Conservation (phyloP, 2,113 vertebrate species). For the Tonatia bakeri region DNA sequence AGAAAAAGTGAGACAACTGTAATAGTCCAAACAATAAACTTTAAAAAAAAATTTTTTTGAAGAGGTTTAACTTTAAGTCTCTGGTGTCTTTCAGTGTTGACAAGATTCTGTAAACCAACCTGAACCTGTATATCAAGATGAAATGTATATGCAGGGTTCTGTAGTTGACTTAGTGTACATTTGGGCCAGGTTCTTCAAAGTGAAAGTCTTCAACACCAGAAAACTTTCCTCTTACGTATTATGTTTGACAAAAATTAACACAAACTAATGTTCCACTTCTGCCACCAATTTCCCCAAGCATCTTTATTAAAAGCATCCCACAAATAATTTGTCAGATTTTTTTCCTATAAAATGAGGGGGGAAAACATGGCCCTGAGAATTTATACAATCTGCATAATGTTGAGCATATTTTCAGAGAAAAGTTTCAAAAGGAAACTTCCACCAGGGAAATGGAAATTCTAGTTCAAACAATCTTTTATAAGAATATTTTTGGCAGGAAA, state of each 20-base stretch:
- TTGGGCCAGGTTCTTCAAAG: not conserved
- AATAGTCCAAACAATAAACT: no score
- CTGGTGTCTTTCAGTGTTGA: not conserved
- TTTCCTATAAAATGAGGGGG: not conserved
- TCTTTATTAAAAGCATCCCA: not conserved
- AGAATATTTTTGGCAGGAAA: not conserved
- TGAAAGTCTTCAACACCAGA: not conserved
- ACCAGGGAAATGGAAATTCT: not conserved
- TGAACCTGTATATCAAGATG: not conserved
- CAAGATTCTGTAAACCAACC: not conserved
- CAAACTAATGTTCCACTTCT: not conserved
- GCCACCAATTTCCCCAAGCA: not conserved
- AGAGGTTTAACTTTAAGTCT: not conserved
- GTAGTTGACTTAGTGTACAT: not conserved
- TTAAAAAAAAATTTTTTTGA: no score
- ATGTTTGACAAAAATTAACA: not conserved
- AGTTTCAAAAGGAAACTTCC: not conserved
- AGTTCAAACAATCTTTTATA: not conserved
- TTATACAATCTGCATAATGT: not conserved
- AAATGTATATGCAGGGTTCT: not conserved
- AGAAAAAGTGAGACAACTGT: no score
- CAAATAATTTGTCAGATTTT: not conserved
- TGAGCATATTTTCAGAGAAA: conserved; percentile 20
- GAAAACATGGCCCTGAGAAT: not conserved
- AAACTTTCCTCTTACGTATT: not conserved